Base-by-base conservation (phyloP, 2,113 vertebrate species). In the Dunckerocampus dactyliophorus region DNA sequence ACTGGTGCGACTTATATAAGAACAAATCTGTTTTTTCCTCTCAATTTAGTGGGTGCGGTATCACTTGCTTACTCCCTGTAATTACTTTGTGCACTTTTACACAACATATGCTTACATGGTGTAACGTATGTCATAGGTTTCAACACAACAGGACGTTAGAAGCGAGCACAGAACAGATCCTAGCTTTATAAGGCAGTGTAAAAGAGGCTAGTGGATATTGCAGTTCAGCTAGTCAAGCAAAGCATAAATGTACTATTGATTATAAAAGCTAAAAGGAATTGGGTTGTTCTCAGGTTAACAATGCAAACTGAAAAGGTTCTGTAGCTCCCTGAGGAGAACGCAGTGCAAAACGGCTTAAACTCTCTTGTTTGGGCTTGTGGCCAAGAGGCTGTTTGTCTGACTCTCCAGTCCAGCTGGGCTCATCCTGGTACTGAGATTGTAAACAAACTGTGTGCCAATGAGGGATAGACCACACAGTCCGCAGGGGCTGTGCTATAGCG, bases 341-440 rank as follows among this genome's bases (percentile, higher is more conserved):
- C 0, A n/a, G 46, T 37, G 49, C 52, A 51, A 31, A 49, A 16
- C 46, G 53, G 39, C 14, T 54, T 54, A 62, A 43, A 17, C 50
- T 21, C 49, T 67, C 13, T 47, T 57, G 43, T 58, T 45, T 64
- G 50, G 61, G 62, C 57, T 48, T 15, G 14, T 22, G 37, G 58
- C 52, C 61, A 65, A 42, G 22, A 13, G 47, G 47, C 51, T 62
- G 52, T 24, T 53, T 7, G 49, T 62, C 47, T 69, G 31, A 62
- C 24, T 24, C 45, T 16, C n/a, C 28, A 34, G 17, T 62, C 58
- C n/a, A 43, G 67, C 31, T 62, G 42, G 53, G 16, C 61, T 15
- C 14, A 46, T 61, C 46, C 34, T 48, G 22, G 43, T 13, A 43
- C 22, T 22, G 13, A 60, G 45, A 66, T 39, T 45, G 34, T n/a